Conservation (phyloP, 2,113 vertebrate genomes). For the Trinectes maculatus region DNA sequence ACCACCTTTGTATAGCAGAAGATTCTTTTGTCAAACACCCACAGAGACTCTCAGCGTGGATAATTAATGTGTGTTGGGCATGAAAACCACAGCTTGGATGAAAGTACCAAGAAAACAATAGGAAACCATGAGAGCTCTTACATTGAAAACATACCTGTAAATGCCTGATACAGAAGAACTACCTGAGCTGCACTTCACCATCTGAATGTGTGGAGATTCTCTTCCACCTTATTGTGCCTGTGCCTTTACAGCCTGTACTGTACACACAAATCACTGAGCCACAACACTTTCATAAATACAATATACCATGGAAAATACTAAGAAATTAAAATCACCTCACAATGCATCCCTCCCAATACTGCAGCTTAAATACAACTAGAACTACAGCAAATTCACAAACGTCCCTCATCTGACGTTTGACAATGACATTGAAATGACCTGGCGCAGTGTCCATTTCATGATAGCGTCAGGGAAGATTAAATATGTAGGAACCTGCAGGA, state of each 20-base stretch:
- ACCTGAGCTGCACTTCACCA: no score
- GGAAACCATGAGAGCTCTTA: background rate
- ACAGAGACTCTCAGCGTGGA: no score
- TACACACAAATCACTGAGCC: background rate
- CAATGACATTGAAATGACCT: background rate
- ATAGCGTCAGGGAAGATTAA: slow-evolving; percentile 34
- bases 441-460: background rate
- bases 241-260: no score
- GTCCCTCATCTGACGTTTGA: background rate
- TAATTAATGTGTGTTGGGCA: background rate
- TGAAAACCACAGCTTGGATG: background rate
- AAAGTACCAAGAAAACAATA: background rate
- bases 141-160: background rate
- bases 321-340: background rate
- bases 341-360: background rate
- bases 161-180: background rate
- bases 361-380: no score
- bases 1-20: no score
- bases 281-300: background rate
- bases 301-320: background rate
- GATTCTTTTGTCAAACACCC: no score
- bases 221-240: no score
- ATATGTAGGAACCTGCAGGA: slow-evolving; percentile 45
- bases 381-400: no score
- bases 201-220: no score